A percentile compares a stretch with the other conserved stretches of the same genome.
Conservation (phyloP, 2,888 invertebrate genomes). For the Tyria jacobaeae region DNA sequence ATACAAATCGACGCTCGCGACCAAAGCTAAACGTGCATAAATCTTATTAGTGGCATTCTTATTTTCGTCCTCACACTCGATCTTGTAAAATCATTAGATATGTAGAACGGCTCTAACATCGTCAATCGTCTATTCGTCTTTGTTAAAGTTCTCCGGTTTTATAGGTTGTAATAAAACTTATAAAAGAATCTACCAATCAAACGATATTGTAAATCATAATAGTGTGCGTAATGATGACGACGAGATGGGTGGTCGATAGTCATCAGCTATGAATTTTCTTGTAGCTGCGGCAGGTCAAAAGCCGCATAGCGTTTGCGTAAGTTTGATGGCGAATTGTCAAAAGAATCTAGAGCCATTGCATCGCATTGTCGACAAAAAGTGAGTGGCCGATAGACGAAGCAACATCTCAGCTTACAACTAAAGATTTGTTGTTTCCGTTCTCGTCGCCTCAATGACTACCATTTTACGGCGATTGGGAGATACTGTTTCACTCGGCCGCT, state of each 20-base stretch:
- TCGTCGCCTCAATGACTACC: conserved; percentile 84
- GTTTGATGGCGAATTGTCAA: conserved; percentile 75
- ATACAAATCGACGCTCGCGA: conserved; percentile 82
- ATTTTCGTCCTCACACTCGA: conserved; percentile 74
- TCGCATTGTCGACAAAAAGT: conserved; percentile 73
- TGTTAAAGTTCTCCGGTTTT: conserved; percentile 58
- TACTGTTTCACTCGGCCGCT: conserved; percentile 85
- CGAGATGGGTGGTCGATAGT: conserved; percentile 77
- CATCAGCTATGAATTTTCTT: conserved; percentile 68
- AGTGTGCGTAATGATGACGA: conserved; percentile 58
- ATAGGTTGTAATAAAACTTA: conserved; percentile 60
- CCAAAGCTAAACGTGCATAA: conserved; percentile 80
- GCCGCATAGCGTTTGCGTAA: conserved; percentile 72
- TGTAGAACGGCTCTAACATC: conserved; percentile 46
- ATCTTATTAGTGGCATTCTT: conserved; percentile 83
- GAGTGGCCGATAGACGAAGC: conserved; percentile 71
- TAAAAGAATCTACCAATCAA: conserved; percentile 71
- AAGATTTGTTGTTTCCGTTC: conserved; percentile 85
- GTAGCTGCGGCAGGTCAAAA: conserved; percentile 76
- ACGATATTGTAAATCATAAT: conserved; percentile 72
- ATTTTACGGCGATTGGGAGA: conserved; percentile 85
- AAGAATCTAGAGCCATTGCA: conserved; percentile 57
- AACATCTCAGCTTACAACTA: conserved; percentile 74
- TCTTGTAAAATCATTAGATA: conserved; percentile 77
- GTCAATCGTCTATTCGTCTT: conserved; percentile 48